Percentiles rank a stretch among this genome's conserved stretches.
Conservation (phyloP, 2,113 vertebrate genomes). For the Platycercus adscitus region DNA sequence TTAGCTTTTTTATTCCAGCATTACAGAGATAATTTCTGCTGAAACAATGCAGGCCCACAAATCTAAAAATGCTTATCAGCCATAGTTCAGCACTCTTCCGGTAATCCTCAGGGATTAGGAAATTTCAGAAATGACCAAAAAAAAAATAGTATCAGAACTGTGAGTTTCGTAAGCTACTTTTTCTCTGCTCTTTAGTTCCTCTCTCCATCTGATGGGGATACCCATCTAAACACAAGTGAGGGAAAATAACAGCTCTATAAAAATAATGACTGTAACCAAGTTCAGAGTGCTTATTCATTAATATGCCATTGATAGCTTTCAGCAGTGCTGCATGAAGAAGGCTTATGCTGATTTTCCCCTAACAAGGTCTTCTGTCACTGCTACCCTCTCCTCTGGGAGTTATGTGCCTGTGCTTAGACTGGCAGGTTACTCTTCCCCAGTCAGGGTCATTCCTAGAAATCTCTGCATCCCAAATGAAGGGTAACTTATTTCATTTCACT, state of each 20-base stretch:
- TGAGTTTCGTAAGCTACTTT: background rate
- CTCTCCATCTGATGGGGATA: background rate
- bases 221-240: background rate
- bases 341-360: conserved; percentile 16
- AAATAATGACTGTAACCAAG: background rate
- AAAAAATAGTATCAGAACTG: background rate
- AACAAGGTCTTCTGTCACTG: conserved; percentile 16
- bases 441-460: conserved; percentile 5
- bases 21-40: background rate
- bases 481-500: background rate
- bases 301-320: conserved; percentile 20
- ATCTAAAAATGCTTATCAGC: background rate
- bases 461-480: background rate
- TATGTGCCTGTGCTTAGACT: background rate
- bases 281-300: conserved; percentile 21
- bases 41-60: background rate
- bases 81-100: background rate
- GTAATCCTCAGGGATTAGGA: background rate
- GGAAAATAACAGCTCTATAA: background rate
- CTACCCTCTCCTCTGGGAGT: background rate
- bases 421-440: background rate
- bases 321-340: background rate
- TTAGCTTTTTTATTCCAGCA: background rate
- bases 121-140: background rate
- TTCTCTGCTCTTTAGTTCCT: background rate